Evolutionary conservation across 2,888 invertebrate species (phyloP).

Genomic region (Drosophila hamatofila): DNA sequence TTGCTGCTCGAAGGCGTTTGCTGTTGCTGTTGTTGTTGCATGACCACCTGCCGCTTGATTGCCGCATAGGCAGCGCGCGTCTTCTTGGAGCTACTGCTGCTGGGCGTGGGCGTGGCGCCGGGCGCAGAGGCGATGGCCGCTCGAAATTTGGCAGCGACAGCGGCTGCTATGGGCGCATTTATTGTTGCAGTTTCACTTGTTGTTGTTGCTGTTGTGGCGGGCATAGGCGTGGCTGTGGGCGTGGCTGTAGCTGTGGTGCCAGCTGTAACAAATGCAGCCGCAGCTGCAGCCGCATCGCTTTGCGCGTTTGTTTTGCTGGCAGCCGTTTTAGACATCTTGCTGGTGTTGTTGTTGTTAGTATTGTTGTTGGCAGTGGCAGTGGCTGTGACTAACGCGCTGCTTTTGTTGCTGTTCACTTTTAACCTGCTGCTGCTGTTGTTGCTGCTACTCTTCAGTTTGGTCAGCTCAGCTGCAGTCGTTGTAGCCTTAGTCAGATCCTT

Average conservation of each 20-base stretch:
- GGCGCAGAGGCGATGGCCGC: conserved; percentile 73
- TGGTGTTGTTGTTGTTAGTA: conserved; percentile 65
- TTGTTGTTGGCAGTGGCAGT: conserved; percentile 55
- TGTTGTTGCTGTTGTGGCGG: conserved; percentile 58
- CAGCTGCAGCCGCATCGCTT: conserved; percentile 49
- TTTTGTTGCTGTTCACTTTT: conserved; percentile 69
- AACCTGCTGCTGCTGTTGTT: conserved; percentile 56
- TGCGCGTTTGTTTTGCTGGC: conserved; percentile 57
- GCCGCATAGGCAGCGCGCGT: conserved; percentile 73
- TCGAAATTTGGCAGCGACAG: conserved; percentile 69
- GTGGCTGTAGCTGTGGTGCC: conserved; percentile 47
- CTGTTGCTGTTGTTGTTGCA: conserved; percentile 63
- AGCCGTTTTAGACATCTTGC: conserved; percentile 81
- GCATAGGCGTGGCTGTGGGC: conserved; percentile 62
- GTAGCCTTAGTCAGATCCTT: conserved; percentile 60
- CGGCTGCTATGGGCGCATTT: conserved; percentile 38
- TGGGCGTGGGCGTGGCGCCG: conserved; percentile 44
- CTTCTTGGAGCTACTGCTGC: conserved; percentile 64
- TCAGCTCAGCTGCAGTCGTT: conserved; percentile 32
- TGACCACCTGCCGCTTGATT: conserved; percentile 68
- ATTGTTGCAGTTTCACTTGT: conserved; percentile 24
- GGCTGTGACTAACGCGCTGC: conserved; percentile 61
- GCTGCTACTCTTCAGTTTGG: conserved; percentile 45
- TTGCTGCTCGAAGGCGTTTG: conserved; percentile 59
- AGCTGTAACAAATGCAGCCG: conserved; percentile 66